Conservation (phyloP, 2,113 vertebrate genomes). For the Lanius ludovicianus region DNA sequence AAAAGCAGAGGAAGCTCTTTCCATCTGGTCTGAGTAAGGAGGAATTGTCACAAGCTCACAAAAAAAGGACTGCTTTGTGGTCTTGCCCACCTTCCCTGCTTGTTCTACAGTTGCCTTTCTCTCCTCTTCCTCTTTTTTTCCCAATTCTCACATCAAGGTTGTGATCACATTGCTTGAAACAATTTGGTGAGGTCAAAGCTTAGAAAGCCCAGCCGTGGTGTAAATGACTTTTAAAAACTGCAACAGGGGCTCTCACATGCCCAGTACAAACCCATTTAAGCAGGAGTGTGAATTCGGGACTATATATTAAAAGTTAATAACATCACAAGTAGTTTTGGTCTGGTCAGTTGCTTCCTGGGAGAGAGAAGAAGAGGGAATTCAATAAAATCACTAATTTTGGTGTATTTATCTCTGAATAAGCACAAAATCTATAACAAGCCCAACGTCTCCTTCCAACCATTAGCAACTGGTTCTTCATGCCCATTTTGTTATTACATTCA, state of each 20-base stretch:
- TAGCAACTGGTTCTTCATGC: not conserved
- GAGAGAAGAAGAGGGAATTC: not conserved
- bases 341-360: not conserved
- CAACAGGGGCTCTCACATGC: not conserved
- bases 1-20: not conserved
- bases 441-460: not conserved
- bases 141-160: not conserved
- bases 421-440: not conserved
- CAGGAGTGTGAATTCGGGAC: not conserved
- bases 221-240: not conserved
- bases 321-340: not conserved
- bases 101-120: not conserved
- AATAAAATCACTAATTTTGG: not conserved
- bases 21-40: not conserved
- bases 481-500: not conserved
- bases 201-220: fast-evolving
- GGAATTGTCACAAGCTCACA: not conserved
- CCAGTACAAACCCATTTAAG: not conserved
- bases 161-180: not conserved
- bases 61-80: not conserved
- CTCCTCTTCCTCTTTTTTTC: not conserved
- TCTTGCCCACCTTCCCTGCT: not conserved
- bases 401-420: not conserved
- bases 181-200: not conserved
- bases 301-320: not conserved